These are phyloP conservation scores for Hephaestus fuliginosus DNA, from an alignment of 2,797 vertebrate genomes.

Conservation along the genomic window DNA sequence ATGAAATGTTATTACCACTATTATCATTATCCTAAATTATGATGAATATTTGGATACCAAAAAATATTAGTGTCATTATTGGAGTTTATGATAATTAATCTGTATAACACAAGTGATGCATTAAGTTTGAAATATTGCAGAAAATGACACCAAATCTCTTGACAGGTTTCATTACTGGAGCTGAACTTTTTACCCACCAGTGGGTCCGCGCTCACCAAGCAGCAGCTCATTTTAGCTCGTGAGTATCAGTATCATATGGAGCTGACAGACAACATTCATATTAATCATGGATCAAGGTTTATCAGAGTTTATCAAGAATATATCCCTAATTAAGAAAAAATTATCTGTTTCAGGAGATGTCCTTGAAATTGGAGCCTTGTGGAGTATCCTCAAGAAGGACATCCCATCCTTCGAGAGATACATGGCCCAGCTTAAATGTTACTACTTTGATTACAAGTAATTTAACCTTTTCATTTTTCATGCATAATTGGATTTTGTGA, in stretches of 20 bases:
- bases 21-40: not conserved
- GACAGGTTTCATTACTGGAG: constrained; percentile 92
- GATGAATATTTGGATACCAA: too few species aligned
- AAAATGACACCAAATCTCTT: not conserved
- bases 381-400: constrained; percentile 96
- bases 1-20: not conserved
- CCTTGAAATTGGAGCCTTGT: constrained; percentile 95
- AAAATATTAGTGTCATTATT: not conserved
- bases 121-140: not conserved
- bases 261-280: not conserved
- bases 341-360: constrained; percentile 89
- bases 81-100: not conserved
- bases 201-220: constrained; percentile 91
- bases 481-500: not conserved
- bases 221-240: constrained; percentile 95
- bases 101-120: not conserved
- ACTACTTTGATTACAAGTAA: constrained; percentile 99
- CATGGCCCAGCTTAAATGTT: constrained; percentile 98
- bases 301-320: not conserved
- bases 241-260: constrained; percentile 75
- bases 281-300: not conserved
- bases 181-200: constrained; percentile 94
- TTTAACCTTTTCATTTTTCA: not conserved
- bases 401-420: constrained; percentile 96
- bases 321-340: not conserved